phyloP scores from a whole-genome alignment of 1,140 invertebrate species.

The Drosophila yakuba region DNA sequence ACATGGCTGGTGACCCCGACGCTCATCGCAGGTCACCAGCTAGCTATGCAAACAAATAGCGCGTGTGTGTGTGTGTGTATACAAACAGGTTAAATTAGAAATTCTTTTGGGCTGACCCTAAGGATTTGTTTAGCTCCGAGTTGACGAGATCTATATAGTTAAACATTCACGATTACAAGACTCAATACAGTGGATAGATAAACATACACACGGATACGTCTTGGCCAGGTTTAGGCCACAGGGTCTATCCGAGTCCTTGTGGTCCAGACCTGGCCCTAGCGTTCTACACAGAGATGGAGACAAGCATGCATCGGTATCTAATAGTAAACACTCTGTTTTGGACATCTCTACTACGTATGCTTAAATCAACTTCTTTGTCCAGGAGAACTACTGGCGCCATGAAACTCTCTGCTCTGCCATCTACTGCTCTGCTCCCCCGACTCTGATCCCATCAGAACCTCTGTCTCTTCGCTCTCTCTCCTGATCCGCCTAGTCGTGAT shows the following conservation, averaged over 20 bases:
- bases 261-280: background rate
- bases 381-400: slow-evolving; percentile 44
- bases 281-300: slow-evolving; percentile 13
- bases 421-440: slow-evolving; percentile 8
- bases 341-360: slow-evolving; percentile 7
- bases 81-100: slow-evolving; percentile 23
- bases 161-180: slow-evolving; percentile 33
- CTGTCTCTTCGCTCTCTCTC: slow-evolving; percentile 78
- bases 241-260: background rate
- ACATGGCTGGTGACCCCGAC: slow-evolving; percentile 13
- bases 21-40: slow-evolving; percentile 10
- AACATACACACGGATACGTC: slow-evolving; percentile 8
- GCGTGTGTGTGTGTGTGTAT: background rate
- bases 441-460: slow-evolving; percentile 45
- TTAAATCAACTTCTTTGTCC: slow-evolving; percentile 17
- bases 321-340: slow-evolving; percentile 42
- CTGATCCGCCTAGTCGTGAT: background rate
- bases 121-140: slow-evolving; percentile 54
- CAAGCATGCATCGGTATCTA: slow-evolving; percentile 42
- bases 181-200: slow-evolving; percentile 44
- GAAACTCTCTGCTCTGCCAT: slow-evolving; percentile 29
- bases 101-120: slow-evolving; percentile 26
- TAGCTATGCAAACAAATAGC: slow-evolving; percentile 24
- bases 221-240: background rate
- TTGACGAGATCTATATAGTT: slow-evolving; percentile 74